A percentile compares a stretch with the other conserved stretches of the same genome.
phyloP scores from a whole-genome alignment of 1,140 invertebrate species.

The Nasonia vitripennis region DNA sequence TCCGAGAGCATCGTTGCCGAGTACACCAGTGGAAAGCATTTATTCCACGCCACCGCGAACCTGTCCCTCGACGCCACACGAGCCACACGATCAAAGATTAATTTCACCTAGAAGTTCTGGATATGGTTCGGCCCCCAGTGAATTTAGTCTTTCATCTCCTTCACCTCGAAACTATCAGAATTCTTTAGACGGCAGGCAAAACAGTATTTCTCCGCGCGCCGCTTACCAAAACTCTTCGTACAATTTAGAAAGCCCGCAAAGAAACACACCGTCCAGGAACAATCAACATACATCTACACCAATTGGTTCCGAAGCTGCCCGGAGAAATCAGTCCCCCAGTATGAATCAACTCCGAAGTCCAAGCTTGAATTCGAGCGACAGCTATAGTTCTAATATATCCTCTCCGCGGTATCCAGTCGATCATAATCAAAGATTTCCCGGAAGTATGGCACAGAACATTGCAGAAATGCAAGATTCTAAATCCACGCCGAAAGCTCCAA shows the following conservation, averaged over 20 bases:
- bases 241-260: constrained; percentile 59
- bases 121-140: constrained; percentile 59
- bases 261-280: constrained; percentile 48
- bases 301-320: constrained; percentile 42
- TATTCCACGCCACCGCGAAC: constrained; percentile 61
- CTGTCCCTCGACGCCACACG: constrained; percentile 61
- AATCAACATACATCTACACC: constrained; percentile 25
- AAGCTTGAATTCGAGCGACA: constrained; percentile 51
- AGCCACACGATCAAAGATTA: constrained; percentile 59
- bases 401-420: constrained; percentile 21
- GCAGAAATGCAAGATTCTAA: constrained; percentile 51
- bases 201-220: constrained; percentile 62
- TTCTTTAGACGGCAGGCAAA: constrained; percentile 61
- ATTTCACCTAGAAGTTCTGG: constrained; percentile 63
- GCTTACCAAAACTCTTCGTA: constrained; percentile 57
- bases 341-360: constrained; percentile 54
- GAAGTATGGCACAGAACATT: constrained; percentile 55
- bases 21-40: constrained; percentile 58
- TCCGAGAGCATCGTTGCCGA: constrained; percentile 64
- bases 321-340: constrained; percentile 59
- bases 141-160: constrained; percentile 63
- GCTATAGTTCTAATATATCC: constrained; percentile 17
- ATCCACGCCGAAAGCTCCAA: constrained; percentile 53
- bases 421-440: constrained; percentile 55
- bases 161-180: constrained; percentile 62